A percentile compares a stretch with the other conserved stretches of the same genome.
phyloP scores from a whole-genome alignment of 2,888 invertebrate genomes.

The Diaphora mendica region DNA sequence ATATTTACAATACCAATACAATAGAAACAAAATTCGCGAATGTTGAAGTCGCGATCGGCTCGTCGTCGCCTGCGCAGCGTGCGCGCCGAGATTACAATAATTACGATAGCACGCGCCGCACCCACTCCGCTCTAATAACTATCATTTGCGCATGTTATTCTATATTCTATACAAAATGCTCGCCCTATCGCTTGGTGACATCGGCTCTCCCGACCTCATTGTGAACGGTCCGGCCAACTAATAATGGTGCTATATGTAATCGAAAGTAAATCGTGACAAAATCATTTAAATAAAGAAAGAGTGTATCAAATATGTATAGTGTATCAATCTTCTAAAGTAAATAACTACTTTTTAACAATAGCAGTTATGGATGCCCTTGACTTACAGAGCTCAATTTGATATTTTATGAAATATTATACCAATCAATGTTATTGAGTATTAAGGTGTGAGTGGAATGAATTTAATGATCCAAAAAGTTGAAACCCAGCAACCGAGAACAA shows the following conservation, averaged over 20 bases:
- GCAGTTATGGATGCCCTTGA: not conserved
- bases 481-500: not conserved
- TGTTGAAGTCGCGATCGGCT: conserved; percentile 25
- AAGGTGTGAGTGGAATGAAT: not conserved
- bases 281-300: conserved; percentile 7
- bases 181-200: conserved; percentile 73
- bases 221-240: conserved; percentile 32
- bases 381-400: not conserved
- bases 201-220: conserved; percentile 50
- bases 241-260: conserved; percentile 34
- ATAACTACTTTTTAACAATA: not conserved
- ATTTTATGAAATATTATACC: not conserved
- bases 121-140: conserved; percentile 79
- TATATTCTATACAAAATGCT: conserved; percentile 79
- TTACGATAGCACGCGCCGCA: conserved; percentile 80
- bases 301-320: not conserved
- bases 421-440: not conserved
- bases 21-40: conserved; percentile 50
- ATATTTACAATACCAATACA: conserved; percentile 32
- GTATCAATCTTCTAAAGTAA: not conserved
- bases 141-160: conserved; percentile 85
- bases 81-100: conserved; percentile 80
- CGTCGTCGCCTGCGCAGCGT: conserved; percentile 60
- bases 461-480: too few species aligned
- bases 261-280: conserved; percentile 23